Conservation (phyloP, 2,888 invertebrate genomes). For the Galeruca laticollis region DNA sequence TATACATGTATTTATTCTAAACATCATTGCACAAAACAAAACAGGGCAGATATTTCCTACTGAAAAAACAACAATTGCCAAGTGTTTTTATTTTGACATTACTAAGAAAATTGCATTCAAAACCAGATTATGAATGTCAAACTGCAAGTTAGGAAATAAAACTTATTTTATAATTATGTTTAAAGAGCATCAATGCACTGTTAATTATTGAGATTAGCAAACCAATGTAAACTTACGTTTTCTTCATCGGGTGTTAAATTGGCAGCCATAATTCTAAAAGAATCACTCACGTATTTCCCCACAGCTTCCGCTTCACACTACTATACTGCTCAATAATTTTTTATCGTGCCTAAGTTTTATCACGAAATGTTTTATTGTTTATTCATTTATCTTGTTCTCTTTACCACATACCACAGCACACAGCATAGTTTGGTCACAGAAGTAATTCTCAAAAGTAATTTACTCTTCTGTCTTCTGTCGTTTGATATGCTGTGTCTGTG, state of each 20-base stretch:
- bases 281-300: conserved; percentile 46
- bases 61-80: background rate
- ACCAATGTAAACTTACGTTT: conserved; percentile 73
- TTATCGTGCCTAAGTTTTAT: background rate
- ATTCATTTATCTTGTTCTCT: too few species aligned
- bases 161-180: background rate
- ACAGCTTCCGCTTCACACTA: conserved; percentile 33
- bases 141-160: background rate
- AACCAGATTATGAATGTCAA: background rate
- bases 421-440: too few species aligned
- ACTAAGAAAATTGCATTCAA: background rate
- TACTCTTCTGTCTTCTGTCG: too few species aligned
- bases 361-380: too few species aligned
- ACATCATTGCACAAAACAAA: too few species aligned
- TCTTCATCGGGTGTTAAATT: conserved; percentile 82
- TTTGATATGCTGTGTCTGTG: too few species aligned
- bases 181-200: background rate
- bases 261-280: conserved; percentile 72
- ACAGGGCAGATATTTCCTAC: too few species aligned
- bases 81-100: background rate
- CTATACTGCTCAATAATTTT: conserved; percentile 26
- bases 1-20: background rate
- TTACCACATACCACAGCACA: too few species aligned
- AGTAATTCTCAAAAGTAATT: too few species aligned
- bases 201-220: background rate